A percentile compares a stretch with the other conserved stretches of the same genome.
Conservation (phyloP, 2,797 vertebrate genomes). For the Pempheris klunzingeri region DNA sequence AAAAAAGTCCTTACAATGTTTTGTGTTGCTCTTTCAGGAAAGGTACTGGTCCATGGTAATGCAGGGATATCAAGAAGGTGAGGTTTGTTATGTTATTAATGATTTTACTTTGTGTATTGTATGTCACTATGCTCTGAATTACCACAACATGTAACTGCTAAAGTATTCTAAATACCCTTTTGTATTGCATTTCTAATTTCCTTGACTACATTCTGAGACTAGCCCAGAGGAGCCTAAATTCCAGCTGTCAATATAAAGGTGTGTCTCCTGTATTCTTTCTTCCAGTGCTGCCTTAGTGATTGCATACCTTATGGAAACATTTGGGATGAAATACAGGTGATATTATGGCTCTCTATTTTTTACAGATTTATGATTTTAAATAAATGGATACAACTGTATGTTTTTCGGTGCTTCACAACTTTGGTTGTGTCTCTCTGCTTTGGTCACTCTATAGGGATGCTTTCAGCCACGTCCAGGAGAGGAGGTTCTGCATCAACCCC, state of each 20-base stretch:
- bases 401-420: background rate
- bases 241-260: background rate
- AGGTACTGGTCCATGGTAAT: conserved; percentile 98
- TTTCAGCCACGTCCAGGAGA: conserved; percentile 98
- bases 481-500: conserved; percentile 99
- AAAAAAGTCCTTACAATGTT: background rate
- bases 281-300: conserved; percentile 90
- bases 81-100: background rate
- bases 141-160: background rate
- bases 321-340: conserved; percentile 99
- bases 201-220: background rate
- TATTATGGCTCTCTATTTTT: background rate
- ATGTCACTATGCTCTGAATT: background rate
- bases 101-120: background rate
- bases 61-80: conserved; percentile 99
- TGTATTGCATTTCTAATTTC: background rate
- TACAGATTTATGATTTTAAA: background rate
- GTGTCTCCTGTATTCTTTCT: conserved; percentile 16
- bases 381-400: background rate
- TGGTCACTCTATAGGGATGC: conserved; percentile 88
- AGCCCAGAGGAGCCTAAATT: background rate
- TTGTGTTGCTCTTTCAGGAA: conserved; percentile 84
- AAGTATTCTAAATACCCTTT: background rate
- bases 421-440: background rate
- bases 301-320: conserved; percentile 99